phyloP scores from a whole-genome alignment of 2,113 vertebrate genomes.

The Tylochromis polylepis region DNA sequence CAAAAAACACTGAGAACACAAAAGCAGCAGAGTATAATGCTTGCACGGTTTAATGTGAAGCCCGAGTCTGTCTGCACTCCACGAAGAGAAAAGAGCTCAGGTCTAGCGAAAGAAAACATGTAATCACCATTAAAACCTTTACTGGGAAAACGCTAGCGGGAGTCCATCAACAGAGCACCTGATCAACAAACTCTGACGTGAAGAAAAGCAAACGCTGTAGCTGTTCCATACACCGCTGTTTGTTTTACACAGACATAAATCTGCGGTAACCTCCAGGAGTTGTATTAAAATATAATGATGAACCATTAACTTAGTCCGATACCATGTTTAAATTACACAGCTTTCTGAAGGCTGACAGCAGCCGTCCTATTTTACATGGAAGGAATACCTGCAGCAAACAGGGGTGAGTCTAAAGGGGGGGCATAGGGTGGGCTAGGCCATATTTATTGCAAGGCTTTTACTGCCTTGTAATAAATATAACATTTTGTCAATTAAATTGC shows the following conservation, averaged over 20 bases:
- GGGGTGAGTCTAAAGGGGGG: not conserved
- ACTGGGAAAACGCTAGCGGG: not conserved
- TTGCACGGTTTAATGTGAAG: not conserved
- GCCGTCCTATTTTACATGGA: not conserved
- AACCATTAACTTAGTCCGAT: not conserved
- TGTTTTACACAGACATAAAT: not conserved
- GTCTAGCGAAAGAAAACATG: not conserved
- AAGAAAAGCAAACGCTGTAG: not conserved
- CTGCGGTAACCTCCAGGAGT: not conserved
- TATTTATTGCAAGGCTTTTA: not conserved
- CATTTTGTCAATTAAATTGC: not conserved
- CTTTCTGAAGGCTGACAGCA: not conserved
- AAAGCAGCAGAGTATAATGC: too few species aligned
- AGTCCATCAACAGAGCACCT: not conserved
- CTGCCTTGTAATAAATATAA: not conserved
- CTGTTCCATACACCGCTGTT: not conserved
- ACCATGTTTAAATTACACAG: not conserved
- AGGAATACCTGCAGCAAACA: not conserved
- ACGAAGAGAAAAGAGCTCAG: not conserved
- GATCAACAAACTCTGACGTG: not conserved
- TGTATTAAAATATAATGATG: not conserved
- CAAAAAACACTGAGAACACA: too few species aligned
- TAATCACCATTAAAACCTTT: not conserved
- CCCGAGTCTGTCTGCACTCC: not conserved
- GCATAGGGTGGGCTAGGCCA: not conserved